Evolutionary conservation across 1,140 invertebrate genomes (phyloP).

Genomic region (Carcinoscorpius rotundicauda): DNA sequence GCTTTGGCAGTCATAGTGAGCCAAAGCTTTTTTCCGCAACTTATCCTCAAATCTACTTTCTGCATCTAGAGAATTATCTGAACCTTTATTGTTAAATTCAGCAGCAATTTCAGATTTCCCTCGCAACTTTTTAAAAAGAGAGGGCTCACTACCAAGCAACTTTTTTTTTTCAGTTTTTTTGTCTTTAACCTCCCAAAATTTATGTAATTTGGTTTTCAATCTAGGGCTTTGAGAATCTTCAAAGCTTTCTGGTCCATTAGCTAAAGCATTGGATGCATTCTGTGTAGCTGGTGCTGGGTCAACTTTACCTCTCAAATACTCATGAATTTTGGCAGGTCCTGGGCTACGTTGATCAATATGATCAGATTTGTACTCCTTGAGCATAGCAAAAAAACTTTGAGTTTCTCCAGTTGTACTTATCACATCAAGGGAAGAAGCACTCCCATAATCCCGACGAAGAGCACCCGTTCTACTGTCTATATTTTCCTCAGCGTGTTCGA

Average conservation of each 20-base stretch:
- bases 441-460: slow-evolving; percentile 42
- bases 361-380: slow-evolving; percentile 47
- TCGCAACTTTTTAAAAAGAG: background rate
- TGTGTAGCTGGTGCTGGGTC: slow-evolving; percentile 20
- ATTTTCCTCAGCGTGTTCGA: background rate
- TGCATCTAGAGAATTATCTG: slow-evolving; percentile 7
- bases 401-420: slow-evolving; percentile 39
- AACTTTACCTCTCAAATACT: slow-evolving; percentile 42
- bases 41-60: slow-evolving; percentile 33
- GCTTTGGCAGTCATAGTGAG: slow-evolving; percentile 83
- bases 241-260: slow-evolving; percentile 22
- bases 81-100: background rate
- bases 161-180: background rate
- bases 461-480: background rate
- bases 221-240: slow-evolving; percentile 50
- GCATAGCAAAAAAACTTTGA: slow-evolving; percentile 61
- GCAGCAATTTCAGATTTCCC: background rate
- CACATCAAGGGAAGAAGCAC: slow-evolving; percentile 51
- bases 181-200: slow-evolving; percentile 44
- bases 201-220: slow-evolving; percentile 52
- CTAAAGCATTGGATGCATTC: slow-evolving; percentile 29
- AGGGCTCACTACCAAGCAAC: background rate
- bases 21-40: slow-evolving; percentile 57
- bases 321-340: slow-evolving; percentile 40
- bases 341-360: slow-evolving; percentile 47